Conservation (phyloP, 2,113 vertebrate genomes). For the Vicugna pacos region DNA sequence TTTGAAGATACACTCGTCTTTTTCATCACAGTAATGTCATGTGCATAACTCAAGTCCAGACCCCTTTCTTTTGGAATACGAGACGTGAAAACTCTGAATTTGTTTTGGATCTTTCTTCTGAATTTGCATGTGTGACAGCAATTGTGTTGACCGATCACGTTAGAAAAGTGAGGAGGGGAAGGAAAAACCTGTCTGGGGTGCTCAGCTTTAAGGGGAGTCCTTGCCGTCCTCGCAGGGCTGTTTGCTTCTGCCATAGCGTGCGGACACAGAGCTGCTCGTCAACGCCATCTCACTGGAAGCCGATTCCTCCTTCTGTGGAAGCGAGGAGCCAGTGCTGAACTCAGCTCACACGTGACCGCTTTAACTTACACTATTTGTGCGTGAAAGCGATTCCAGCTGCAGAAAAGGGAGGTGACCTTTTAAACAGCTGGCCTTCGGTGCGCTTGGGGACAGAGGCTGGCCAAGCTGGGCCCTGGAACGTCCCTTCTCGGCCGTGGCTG, state of each 20-base stretch:
- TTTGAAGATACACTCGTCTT: not conserved
- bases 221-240: not conserved
- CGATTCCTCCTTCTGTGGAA: not conserved
- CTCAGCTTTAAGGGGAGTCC: not conserved
- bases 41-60: not conserved
- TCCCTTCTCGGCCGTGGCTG: not conserved
- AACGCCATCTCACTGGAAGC: constrained; percentile 54
- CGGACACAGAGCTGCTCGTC: constrained; percentile 12
- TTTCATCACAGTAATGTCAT: not conserved
- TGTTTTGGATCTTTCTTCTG: constrained; percentile 2
- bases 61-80: not conserved
- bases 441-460: not conserved
- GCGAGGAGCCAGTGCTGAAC: constrained; percentile 37
- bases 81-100: not conserved
- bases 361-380: not conserved
- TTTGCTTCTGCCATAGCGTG: not conserved
- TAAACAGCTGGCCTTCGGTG: not conserved
- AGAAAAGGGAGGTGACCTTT: not conserved
- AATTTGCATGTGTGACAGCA: not conserved
- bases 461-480: not conserved
- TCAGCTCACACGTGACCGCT: constrained; percentile 41
- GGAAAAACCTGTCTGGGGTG: not conserved
- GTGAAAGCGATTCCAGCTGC: constrained; percentile 56
- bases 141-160: not conserved
- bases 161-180: not conserved